phyloP scores from a whole-genome alignment of 2,888 invertebrate genomes.

The Cantharis rustica region DNA sequence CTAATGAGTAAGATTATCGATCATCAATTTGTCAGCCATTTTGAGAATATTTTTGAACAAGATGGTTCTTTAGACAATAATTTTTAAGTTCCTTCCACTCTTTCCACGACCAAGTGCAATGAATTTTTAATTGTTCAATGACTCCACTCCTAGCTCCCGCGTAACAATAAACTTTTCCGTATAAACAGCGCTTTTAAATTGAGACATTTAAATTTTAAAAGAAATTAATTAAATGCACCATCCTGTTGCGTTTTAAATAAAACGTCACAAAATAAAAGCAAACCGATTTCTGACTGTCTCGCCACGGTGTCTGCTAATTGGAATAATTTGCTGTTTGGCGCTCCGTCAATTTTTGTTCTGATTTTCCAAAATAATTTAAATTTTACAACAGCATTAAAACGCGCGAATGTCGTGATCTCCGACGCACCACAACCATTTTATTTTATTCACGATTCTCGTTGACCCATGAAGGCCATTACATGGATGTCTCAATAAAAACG shows the following conservation, averaged over 20 bases:
- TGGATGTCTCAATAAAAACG: background rate
- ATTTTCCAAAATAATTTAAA: background rate
- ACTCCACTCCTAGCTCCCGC: background rate
- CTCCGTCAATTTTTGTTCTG: background rate
- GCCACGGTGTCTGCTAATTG: slow-evolving; percentile 10
- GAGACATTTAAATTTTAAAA: background rate
- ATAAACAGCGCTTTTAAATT: background rate
- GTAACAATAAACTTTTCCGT: background rate
- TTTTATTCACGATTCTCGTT: background rate
- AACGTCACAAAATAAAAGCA: slow-evolving; percentile 7
- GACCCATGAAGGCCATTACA: background rate
- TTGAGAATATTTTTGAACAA: slow-evolving; percentile 29
- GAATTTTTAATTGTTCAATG: background rate
- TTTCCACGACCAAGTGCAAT: background rate
- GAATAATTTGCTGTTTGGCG: slow-evolving; percentile 7
- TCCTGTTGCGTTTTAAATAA: slow-evolving; percentile 4
- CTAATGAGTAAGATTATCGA: slow-evolving; percentile 35
- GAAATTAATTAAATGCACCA: background rate
- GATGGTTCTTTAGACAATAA: slow-evolving; percentile 11
- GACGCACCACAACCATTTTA: background rate
- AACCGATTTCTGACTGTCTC: slow-evolving; percentile 5
- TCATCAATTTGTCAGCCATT: slow-evolving; percentile 39
- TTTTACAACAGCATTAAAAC: background rate
- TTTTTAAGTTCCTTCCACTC: background rate
- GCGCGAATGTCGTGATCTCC: background rate